phyloP scores from a whole-genome alignment of 2,113 vertebrate species.

The Chinchilla lanigera region DNA sequence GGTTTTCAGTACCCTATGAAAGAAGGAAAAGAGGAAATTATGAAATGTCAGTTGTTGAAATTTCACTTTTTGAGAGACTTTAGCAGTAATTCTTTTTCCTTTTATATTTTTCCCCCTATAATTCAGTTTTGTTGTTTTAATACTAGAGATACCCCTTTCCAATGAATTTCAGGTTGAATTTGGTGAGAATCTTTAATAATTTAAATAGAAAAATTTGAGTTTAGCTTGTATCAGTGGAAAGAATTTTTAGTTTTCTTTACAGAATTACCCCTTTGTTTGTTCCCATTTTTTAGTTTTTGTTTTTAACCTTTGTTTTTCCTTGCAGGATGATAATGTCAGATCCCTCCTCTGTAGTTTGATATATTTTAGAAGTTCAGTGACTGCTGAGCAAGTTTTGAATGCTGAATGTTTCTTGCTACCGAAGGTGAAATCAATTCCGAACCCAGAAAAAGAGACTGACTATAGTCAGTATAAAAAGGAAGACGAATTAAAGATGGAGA shows the following conservation, averaged over 20 bases:
- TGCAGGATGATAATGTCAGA: slow-evolving; percentile 85
- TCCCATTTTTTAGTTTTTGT: slow-evolving; percentile 41
- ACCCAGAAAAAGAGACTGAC: slow-evolving; percentile 70
- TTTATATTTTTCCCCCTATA: not conserved
- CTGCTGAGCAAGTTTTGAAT: slow-evolving; percentile 84
- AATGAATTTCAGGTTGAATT: not conserved
- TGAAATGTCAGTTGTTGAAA: not conserved
- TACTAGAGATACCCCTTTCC: not conserved
- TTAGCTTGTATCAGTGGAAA: slow-evolving; percentile 26
- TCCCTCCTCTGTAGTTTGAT: slow-evolving; percentile 84
- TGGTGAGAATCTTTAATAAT: slow-evolving; percentile 37
- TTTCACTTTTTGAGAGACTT: slow-evolving; percentile 53
- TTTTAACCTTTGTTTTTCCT: slow-evolving; percentile 73
- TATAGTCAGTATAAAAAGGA: slow-evolving; percentile 63
- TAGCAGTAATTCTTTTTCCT: slow-evolving; percentile 1
- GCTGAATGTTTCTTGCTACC: slow-evolving; percentile 81
- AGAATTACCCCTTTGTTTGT: slow-evolving; percentile 44
- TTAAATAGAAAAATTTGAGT: slow-evolving; percentile 24
- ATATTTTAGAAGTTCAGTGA: slow-evolving; percentile 80
- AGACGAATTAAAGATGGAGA: slow-evolving; percentile 60
- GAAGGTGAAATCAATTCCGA: slow-evolving; percentile 57
- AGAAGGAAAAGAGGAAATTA: not conserved
- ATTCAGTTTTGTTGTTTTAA: slow-evolving; percentile 35
- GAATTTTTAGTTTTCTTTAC: slow-evolving; percentile 27
- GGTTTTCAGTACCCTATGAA: not conserved